Base-by-base conservation (phyloP, 2,113 vertebrate genomes). In the Limnothrissa miodon region DNA sequence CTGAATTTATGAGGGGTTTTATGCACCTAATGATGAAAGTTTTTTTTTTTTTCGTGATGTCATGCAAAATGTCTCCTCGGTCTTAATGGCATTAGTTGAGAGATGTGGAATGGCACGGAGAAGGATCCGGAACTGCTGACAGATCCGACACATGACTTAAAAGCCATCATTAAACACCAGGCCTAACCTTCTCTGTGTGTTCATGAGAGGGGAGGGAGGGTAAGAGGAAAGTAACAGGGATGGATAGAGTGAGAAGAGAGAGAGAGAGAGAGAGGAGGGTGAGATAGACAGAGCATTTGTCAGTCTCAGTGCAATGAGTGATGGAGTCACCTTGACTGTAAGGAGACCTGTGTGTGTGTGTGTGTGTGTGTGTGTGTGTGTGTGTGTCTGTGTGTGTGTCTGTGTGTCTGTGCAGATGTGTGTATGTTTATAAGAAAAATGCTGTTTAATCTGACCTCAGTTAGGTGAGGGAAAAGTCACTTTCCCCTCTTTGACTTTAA, bases 171-270 rank as follows among this genome's bases (percentile, higher is more conserved):
- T 25, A 62, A 62, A 62, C 56, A 62, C 25, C 56, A 62, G n/a
- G n/a, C 56, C n/a, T 6, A 25, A 62, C 56, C 23, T 62, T 62
- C 23, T 62, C n/a, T 62, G 56, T n/a, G 29, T 62, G 56, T 8
- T 25, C 7, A 25, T 10, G 10, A 62, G 56, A 11, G n/a, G 1
- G 56, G 56, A 62, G n/a, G 56, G n/a, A 46, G 70, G 53, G 19
- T 10, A 53, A 46, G 25, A 33, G 53, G 70, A 78, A 78, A 81
- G 33, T 59, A 7, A 79, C 7, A 39, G 15, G 11, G 81, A 80
- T 90, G 86, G 92, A 93, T 83, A 89, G 84, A 59, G 23, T 45
- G 84, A 44, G n/a, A 39, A 59, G 81, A 59, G 25, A 81, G 83
- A 80, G 78, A 83, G 80, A 84, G 83, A 81, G 86, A 78, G 74